Evolutionary conservation across 2,797 vertebrate genomes (phyloP).

Genomic region (Typhlichthys subterraneus): DNA sequence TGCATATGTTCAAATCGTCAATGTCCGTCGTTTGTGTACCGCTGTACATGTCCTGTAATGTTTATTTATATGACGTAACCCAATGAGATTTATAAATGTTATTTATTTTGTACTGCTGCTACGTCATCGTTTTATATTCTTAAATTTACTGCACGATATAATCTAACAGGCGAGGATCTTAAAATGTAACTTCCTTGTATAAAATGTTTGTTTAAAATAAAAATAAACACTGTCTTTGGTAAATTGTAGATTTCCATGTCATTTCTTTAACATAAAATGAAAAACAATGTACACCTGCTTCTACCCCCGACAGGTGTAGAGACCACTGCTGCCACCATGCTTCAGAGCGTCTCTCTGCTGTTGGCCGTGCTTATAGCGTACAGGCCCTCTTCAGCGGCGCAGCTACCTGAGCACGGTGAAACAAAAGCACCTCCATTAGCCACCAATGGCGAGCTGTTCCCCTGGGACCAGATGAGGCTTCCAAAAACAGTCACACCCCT

Average conservation of each 20-base stretch:
- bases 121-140: too few species aligned
- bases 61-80: neutral
- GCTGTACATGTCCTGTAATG: neutral
- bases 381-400: constrained; percentile 45
- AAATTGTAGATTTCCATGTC: neutral
- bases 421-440: constrained; percentile 47
- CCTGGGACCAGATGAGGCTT: constrained; percentile 86
- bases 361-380: constrained; percentile 36
- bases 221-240: too few species aligned
- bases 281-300: neutral
- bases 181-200: too few species aligned
- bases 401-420: constrained; percentile 46
- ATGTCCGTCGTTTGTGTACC: neutral
- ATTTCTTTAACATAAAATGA: neutral
- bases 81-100: neutral
- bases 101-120: too few species aligned
- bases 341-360: constrained; percentile 23
- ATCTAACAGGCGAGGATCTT: too few species aligned
- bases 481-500: constrained; percentile 76
- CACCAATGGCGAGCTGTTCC: constrained; percentile 74
- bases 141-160: too few species aligned
- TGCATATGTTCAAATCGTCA: neutral
- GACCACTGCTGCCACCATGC: constrained; percentile 52
- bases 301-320: constrained; percentile 36
- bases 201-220: too few species aligned